Percentiles rank a stretch among this genome's conserved stretches.
Conservation (phyloP, 2,797 vertebrate genomes). For the Spheniscus humboldti region DNA sequence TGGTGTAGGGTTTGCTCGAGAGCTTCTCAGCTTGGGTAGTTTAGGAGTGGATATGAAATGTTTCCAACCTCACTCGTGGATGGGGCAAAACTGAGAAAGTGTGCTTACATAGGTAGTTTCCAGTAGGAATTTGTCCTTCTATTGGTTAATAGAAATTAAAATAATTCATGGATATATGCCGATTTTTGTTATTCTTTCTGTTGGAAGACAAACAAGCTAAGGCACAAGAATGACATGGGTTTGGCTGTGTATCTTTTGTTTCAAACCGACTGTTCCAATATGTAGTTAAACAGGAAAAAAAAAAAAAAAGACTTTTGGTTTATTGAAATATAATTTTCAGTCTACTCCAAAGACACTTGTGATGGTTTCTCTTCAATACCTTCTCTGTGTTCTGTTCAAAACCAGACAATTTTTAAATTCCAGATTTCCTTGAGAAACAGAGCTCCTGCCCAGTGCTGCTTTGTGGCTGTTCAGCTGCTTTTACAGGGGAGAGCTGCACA, state of each 20-base stretch:
- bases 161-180: neutral
- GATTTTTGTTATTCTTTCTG: neutral
- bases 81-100: neutral
- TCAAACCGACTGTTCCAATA: neutral
- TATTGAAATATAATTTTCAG: neutral
- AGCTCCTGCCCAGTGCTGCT: neutral
- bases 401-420: neutral
- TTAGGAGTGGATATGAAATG: neutral
- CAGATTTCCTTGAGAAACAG: neutral
- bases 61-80: neutral
- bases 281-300: neutral
- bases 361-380: neutral
- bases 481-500: neutral
- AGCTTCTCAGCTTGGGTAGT: neutral
- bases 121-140: neutral
- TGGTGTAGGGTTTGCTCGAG: too few relatives aligned
- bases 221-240: neutral
- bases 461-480: too few relatives aligned
- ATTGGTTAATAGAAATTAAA: neutral
- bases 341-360: accelerated
- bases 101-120: neutral
- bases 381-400: neutral
- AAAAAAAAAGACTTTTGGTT: neutral
- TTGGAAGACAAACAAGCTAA: neutral
- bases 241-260: neutral